Evolutionary conservation across 2,113 vertebrate genomes (phyloP).

Genomic region (Hypocryptadius cinnamomeus): DNA sequence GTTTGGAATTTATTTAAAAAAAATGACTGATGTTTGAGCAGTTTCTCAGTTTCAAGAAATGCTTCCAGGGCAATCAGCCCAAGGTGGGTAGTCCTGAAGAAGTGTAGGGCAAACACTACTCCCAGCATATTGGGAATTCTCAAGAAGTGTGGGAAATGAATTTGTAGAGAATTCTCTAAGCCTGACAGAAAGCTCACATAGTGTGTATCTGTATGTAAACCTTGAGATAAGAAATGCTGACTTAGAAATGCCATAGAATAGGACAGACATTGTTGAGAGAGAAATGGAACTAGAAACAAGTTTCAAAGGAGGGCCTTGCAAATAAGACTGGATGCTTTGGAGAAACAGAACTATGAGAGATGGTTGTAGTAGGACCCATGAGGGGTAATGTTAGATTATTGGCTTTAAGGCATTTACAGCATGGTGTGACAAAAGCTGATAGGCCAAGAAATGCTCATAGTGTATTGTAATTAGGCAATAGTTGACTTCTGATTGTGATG

Average conservation of each 20-base stretch:
- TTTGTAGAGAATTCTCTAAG: not conserved
- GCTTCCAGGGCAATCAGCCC: not conserved
- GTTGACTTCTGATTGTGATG: not conserved
- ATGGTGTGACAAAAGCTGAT: not conserved
- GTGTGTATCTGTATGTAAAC: not conserved
- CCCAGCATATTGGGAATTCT: not conserved
- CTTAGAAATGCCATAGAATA: not conserved
- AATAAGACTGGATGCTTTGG: not conserved
- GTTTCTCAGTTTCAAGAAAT: not conserved
- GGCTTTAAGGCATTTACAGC: not conserved
- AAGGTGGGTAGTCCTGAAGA: not conserved
- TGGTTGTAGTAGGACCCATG: not conserved
- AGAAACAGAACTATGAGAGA: not conserved
- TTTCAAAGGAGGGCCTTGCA: not conserved
- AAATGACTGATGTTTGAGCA: not conserved
- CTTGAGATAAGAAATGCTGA: not conserved
- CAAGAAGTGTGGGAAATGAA: not conserved
- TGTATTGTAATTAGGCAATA: not conserved
- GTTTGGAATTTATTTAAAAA: not conserved
- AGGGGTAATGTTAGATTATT: not conserved
- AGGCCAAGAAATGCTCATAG: not conserved
- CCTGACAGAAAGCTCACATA: not conserved
- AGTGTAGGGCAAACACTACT: not conserved
- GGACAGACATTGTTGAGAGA: not conserved
- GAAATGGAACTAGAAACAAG: not conserved